These are phyloP conservation scores for Graptemys geographica DNA, from an alignment of 2,797 vertebrate species.

Conservation along the genomic window DNA sequence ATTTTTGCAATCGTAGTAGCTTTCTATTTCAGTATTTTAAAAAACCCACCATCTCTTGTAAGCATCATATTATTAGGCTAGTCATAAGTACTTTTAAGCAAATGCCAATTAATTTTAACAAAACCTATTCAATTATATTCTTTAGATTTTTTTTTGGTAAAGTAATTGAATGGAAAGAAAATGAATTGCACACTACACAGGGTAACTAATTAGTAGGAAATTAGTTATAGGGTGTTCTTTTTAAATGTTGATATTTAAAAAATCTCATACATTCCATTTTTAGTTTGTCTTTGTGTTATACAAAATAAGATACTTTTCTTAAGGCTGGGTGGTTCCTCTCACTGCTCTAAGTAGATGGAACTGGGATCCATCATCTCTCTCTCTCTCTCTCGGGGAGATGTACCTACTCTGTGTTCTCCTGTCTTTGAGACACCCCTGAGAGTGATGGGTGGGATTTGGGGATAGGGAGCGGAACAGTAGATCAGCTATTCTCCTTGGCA, in stretches of 20 bases:
- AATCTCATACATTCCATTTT: not conserved
- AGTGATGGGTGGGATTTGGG: not conserved
- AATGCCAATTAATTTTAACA: not conserved
- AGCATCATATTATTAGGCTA: not conserved
- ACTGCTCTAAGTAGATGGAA: not conserved
- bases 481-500: not conserved
- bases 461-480: not conserved
- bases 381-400: not conserved
- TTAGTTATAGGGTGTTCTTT: not conserved
- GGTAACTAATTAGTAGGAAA: not conserved
- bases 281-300: not conserved
- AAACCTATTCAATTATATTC: not conserved
- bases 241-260: not conserved
- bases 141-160: not conserved
- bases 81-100: not conserved
- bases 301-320: not conserved
- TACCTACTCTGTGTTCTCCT: not conserved
- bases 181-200: not conserved
- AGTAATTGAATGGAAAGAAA: not conserved
- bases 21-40: not conserved
- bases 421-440: not conserved
- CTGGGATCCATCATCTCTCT: not conserved
- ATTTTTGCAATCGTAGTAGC: not conserved
- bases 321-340: not conserved
- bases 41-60: not conserved